Evolutionary conservation across 2,797 vertebrate genomes (phyloP), one percentile per base, ranked within the genome.

Genomic region (Danio kyathit): DNA sequence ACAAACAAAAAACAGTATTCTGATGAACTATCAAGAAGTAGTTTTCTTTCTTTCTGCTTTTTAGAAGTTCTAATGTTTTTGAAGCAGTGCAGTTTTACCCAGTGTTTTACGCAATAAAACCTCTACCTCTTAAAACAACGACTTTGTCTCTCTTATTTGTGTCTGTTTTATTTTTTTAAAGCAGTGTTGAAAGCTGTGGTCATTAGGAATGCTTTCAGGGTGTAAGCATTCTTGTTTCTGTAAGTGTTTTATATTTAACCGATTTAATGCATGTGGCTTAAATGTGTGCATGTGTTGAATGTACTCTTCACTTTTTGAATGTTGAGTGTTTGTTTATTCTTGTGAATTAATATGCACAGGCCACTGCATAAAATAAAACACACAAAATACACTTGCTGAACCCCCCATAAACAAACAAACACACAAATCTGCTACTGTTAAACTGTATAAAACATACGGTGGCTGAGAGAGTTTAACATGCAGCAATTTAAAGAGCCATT

Each of bases 81-180:
- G 92, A 96, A 95, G 92, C 92, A 93, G 93, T 94, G 90, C 87
- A 86, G 91, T 95, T 95, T 94, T 93, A 95, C 94, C 92, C 91
- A 88, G 90, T 96, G 93, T 96, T 96, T 95, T 94, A 93, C 89
- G 91, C 94, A 96, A 96, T 97, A 96, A 97, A 97, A 93, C 91
- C 94, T 96, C 93, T 95, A 95, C 94, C 95, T 96, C 95, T 93
- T 89, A 88, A 89, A 92, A 87, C 87, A 77, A 84, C 6, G n/a
- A 51, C 56, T 67, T 74, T 76, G 57, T 76, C 74, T 89, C 14
- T 49, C 69, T 52, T 41, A 84, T 74, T 9, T 17, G 21, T 54
- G 52, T 81, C 21, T 48, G 14, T 5, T 29, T 57, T 10, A 59
- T 19, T 40, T 46, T 44, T 76, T 52, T 8, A 7, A 40, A 13